Base-by-base conservation (phyloP, 1,140 invertebrate species). In the Halictus rubicundus region DNA sequence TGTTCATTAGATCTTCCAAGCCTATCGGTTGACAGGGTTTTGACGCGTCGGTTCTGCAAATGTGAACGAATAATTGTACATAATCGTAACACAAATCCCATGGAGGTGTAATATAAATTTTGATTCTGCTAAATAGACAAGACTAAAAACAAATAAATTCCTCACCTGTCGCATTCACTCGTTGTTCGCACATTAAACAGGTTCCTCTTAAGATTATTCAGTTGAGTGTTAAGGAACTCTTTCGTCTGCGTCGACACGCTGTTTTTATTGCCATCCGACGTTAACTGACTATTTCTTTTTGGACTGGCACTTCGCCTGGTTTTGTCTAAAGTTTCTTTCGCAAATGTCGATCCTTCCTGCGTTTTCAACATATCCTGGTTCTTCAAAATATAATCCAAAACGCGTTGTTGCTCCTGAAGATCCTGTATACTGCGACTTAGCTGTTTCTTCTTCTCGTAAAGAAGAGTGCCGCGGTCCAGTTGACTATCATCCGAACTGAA, bases 1-100 rank as follows among this genome's bases (percentile, higher is more conserved):
- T 93, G 73, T 85, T 92, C 78, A 94, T 84, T 21, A 94, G 86
- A 10, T 92, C 91, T 64, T 93, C 93, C n/a, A 94, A 74, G 39
- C 90, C 92, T 27, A 82, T 88, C 25, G 80, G 12, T 10, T 52
- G 27, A 9, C 32, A 72, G n/a, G 60, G 6, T 71, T 42, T 81
- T 6, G 70, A 49, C 32, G 52, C 61, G 8, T 78, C 68, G 16
- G 65, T 5, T 57, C 79, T 81, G 52, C 3, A 63, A 80, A 39
- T 16, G 2, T 19, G 54, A 49, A 23, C 42, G n/a, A 19, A 54
- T 46, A 46, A 12, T 10, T 46, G 12, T 12, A 46, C 10, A 46
- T 3, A 46, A 46, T 46, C 32, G 32, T 32, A 32, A 32, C 5
- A 32, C 32, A 32, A 32, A 1, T 32, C 32, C 32, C 32, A 32